Evolutionary conservation across 2,888 invertebrate species (phyloP).

Genomic region (Agonopterix arenella): DNA sequence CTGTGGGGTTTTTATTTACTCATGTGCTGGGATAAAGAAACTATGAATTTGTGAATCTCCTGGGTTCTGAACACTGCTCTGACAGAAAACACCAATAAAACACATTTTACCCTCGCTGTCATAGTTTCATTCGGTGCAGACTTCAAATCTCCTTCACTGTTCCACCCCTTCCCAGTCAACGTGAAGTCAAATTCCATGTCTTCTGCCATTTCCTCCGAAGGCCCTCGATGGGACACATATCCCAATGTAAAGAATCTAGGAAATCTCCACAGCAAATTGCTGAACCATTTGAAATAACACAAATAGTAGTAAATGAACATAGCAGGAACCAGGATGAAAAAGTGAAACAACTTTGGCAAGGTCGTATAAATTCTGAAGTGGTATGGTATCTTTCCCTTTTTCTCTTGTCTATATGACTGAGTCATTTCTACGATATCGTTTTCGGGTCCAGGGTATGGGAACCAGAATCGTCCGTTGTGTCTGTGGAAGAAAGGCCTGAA

Average conservation of each 20-base stretch:
- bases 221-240: slow-evolving; percentile 39
- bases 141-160: slow-evolving; percentile 12
- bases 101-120: slow-evolving; percentile 27
- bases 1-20: no score
- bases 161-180: slow-evolving; percentile 38
- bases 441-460: slow-evolving; percentile 43
- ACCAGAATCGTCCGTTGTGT: slow-evolving; percentile 32
- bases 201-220: slow-evolving; percentile 30
- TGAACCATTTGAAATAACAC: slow-evolving; percentile 35
- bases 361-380: slow-evolving; percentile 36
- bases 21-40: no score
- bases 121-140: slow-evolving; percentile 15
- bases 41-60: no score
- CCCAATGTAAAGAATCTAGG: slow-evolving; percentile 39
- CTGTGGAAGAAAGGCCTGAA: slow-evolving; percentile 45
- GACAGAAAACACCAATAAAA: no score
- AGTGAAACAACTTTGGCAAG: slow-evolving; percentile 32
- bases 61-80: no score
- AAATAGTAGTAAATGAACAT: slow-evolving; percentile 36
- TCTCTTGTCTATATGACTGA: slow-evolving; percentile 32
- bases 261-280: slow-evolving; percentile 31
- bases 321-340: slow-evolving; percentile 28
- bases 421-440: slow-evolving; percentile 32
- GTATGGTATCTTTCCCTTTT: slow-evolving; percentile 26
- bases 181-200: slow-evolving; percentile 31